Evolutionary conservation across 1,140 invertebrate genomes (phyloP).

Genomic region (Pseudoatta argentina): DNA sequence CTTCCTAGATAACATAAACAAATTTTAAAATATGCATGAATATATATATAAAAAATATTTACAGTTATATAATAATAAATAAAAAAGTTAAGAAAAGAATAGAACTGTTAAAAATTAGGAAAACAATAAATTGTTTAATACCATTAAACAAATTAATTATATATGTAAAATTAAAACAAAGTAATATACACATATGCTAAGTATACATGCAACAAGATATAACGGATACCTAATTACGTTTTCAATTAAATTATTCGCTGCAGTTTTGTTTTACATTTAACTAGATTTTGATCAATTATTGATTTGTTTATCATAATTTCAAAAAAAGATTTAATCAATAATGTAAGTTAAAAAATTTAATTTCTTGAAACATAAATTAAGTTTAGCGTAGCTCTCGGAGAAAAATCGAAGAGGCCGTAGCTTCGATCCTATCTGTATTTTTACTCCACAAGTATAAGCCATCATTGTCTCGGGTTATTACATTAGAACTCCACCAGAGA

Average conservation of each 20-base stretch:
- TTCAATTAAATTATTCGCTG: not conserved
- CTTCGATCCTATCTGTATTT: not conserved
- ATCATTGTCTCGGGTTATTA: not conserved
- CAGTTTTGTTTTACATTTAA: not conserved
- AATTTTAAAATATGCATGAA: not conserved
- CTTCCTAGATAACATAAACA: not conserved
- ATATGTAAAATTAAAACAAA: not conserved
- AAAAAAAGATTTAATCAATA: too few species aligned
- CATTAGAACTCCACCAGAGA: not conserved
- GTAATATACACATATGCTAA: not conserved
- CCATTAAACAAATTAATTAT: not conserved
- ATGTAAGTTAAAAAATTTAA: not conserved
- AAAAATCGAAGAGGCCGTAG: not conserved
- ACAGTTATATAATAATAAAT: not conserved
- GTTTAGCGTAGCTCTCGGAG: not conserved
- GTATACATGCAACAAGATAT: not conserved
- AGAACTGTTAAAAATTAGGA: not conserved
- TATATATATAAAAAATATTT: not conserved
- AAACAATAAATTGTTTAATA: not conserved
- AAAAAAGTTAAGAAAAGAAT: not conserved
- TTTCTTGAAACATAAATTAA: not conserved
- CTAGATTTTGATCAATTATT: not conserved
- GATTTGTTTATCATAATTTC: not conserved
- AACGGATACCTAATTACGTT: not conserved
- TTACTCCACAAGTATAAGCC: not conserved